Percentiles rank a stretch among this genome's conserved stretches.
Evolutionary conservation across 2,113 vertebrate genomes (phyloP).

Genomic region (Zapus hudsonius): DNA sequence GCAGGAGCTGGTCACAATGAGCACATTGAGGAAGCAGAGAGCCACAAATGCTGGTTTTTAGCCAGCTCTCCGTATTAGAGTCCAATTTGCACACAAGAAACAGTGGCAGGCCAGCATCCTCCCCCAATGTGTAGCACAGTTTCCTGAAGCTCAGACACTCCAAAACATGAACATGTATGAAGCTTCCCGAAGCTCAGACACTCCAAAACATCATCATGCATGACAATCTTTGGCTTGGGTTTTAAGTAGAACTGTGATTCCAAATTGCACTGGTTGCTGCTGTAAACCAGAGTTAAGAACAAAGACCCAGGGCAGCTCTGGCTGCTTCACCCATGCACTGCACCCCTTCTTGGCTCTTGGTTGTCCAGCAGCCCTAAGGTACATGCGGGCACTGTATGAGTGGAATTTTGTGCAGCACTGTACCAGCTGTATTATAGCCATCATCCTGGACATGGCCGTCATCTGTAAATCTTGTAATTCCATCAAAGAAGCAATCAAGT

Average conservation of each 20-base stretch:
- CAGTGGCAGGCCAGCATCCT: background rate
- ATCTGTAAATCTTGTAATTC: conserved; percentile 57
- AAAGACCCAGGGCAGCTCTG: background rate
- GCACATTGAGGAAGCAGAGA: no score
- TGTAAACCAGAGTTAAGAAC: background rate
- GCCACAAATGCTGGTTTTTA: no score
- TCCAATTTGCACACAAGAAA: background rate
- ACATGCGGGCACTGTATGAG: background rate
- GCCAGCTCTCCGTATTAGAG: no score
- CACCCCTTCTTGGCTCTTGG: background rate
- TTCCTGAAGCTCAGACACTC: background rate
- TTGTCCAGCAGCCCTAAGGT: background rate
- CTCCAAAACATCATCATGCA: background rate
- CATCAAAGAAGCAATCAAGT: conserved; percentile 55
- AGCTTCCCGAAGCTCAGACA: background rate
- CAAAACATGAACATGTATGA: background rate
- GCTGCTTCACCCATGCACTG: background rate
- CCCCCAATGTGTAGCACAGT: no score
- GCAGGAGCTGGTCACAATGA: no score
- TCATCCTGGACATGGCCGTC: conserved; percentile 29
- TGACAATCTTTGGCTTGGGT: background rate
- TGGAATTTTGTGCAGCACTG: conserved; percentile 5
- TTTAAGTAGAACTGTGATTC: background rate
- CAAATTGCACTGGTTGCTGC: background rate
- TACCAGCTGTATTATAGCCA: background rate